phyloP scores from a whole-genome alignment of 1,140 invertebrate genomes.

The Chymomyza costata region DNA sequence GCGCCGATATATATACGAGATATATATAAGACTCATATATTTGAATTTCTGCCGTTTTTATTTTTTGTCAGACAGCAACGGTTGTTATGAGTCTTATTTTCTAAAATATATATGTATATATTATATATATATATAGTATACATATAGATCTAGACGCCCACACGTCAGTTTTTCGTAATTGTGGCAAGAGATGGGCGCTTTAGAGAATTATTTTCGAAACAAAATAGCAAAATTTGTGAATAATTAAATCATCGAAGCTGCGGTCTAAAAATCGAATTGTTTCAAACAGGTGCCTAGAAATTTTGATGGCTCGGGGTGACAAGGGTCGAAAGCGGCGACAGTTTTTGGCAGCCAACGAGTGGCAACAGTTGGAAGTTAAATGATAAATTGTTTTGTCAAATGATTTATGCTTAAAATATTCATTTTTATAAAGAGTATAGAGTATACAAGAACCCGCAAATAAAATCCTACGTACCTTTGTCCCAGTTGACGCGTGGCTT shows the following conservation, averaged over 20 bases:
- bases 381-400: conserved; percentile 28
- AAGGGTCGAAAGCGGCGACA: conserved; percentile 31
- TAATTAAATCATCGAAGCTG: conserved; percentile 68
- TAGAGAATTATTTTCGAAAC: too few species aligned
- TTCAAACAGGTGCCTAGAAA: conserved; percentile 66
- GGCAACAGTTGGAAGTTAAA: conserved; percentile 49
- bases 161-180: conserved; percentile 6
- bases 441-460: too few species aligned
- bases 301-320: too few species aligned
- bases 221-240: conserved; percentile 6
- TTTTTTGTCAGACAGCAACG: conserved; percentile 8
- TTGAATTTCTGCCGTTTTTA: conserved; percentile 31
- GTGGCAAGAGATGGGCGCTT: too few species aligned
- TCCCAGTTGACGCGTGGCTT: conserved; percentile 94
- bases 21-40: conserved; percentile 25
- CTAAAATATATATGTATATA: conserved; percentile 12
- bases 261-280: conserved; percentile 59
- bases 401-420: conserved; percentile 8
- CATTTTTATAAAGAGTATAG: conserved; percentile 13
- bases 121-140: too few species aligned
- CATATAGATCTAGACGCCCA: conserved; percentile 51
- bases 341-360: conserved; percentile 31
- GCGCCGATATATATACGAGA: conserved; percentile 15
- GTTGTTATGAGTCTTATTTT: too few species aligned
- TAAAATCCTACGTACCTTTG: conserved; percentile 78